Evolutionary conservation across 2,797 vertebrate species (phyloP), one percentile per base, ranked within the genome.

Genomic region (Pseudochirops cupreus): DNA sequence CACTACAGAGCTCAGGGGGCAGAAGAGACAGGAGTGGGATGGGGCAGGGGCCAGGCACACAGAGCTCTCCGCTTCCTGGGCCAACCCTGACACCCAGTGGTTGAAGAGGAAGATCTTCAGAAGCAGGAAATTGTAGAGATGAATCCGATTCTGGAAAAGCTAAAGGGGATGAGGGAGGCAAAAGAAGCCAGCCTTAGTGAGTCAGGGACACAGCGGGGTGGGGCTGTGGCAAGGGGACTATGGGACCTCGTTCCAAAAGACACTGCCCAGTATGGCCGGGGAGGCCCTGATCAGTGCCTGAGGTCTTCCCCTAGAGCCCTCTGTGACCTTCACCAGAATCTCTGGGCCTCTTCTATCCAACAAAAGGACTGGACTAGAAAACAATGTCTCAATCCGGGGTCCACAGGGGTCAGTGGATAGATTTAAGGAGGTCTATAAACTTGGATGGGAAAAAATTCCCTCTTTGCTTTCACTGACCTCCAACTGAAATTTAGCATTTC

Each of bases 31-130:
- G 18, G 24, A 21, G 0, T 26, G 6, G 2, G 29, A 12, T 3
- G 24, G 58, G 46, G 0, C 5, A 46, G n/a, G 18, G 89, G 89
- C 92, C n/a, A 13, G 4, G 24, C 11, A 6, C 21, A 53, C 0
- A 13, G 93, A 58, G 5, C 94, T 96, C 39, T 28, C 54, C 4
- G 97, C 97, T 95, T 98, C 93, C 93, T 18, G 95, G 55, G 89
- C 58, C 95, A 97, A 92, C 53, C 91, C 96, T 0, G 3, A 33
- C 56, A 98, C 94, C 97, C 97, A 97, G 58, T 52, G 59, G 92
- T 97, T 97, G 94, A 98, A 97, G 59, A 92, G 5, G 14, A 59
- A 11, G 54, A 97, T 97, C 97, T 96, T 98, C 59, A 97, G 90
- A 2, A 97, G 94, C 59, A 98, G 95, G 33, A 97, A 94, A 24